Conservation (phyloP, 2,113 vertebrate genomes). For the Gobiocypris rarus region DNA sequence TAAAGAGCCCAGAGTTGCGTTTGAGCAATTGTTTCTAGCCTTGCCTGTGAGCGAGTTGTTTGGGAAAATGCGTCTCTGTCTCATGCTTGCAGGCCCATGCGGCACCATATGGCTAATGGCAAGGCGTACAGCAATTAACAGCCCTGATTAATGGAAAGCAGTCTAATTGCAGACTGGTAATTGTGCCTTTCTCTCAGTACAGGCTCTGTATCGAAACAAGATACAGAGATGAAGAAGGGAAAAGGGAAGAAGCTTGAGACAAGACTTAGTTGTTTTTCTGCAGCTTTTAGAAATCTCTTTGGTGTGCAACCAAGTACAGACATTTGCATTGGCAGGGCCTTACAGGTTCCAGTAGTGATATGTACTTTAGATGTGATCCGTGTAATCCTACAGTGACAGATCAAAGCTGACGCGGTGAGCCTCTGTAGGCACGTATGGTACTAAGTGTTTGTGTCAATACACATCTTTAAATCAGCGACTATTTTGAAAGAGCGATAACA, state of each 20-base stretch:
- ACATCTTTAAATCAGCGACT: constrained; percentile 9
- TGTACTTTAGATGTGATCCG: neutral
- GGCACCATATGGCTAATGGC: constrained; percentile 99
- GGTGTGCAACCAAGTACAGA: constrained; percentile 37
- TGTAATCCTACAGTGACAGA: constrained; percentile 14
- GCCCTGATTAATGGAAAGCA: constrained; percentile 97
- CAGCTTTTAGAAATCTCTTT: constrained; percentile 20
- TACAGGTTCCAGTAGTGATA: neutral
- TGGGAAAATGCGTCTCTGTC: constrained; percentile 72
- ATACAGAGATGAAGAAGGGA: constrained; percentile 34
- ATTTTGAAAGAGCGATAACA: constrained; percentile 22
- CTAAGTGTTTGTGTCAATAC: constrained; percentile 50
- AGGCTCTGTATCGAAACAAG: constrained; percentile 44
- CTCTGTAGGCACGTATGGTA: constrained; percentile 50
- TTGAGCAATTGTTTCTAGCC: constrained; percentile 53
- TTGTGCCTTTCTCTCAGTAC: constrained; percentile 66
- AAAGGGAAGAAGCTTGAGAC: neutral
- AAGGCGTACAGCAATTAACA: constrained; percentile 91
- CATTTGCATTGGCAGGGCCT: constrained; percentile 9
- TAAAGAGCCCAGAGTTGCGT: constrained; percentile 39
- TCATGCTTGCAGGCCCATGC: constrained; percentile 87
- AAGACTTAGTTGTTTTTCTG: constrained; percentile 35
- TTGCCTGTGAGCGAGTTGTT: constrained; percentile 45
- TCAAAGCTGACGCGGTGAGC: constrained; percentile 2
- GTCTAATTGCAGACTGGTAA: constrained; percentile 95